These are phyloP conservation scores for Synanthedon myopaeformis DNA, from an alignment of 2,888 invertebrate species.

Conservation along the genomic window DNA sequence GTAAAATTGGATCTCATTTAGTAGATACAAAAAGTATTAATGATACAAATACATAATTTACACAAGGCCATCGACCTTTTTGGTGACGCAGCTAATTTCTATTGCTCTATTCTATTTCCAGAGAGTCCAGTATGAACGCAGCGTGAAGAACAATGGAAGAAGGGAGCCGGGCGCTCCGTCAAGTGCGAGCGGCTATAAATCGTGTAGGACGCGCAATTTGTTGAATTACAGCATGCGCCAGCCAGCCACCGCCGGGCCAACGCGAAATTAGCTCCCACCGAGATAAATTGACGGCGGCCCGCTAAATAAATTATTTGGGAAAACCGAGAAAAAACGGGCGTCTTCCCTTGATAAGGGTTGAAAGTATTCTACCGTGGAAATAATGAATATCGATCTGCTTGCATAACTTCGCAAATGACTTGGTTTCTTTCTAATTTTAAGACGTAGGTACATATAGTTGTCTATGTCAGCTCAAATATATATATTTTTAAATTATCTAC, in stretches of 20 bases:
- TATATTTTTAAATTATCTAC: no score
- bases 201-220: slow-evolving; percentile 66
- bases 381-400: slow-evolving; percentile 58
- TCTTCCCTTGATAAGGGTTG: slow-evolving; percentile 70
- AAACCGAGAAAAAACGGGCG: slow-evolving; percentile 69
- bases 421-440: no score
- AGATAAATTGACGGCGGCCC: slow-evolving; percentile 67
- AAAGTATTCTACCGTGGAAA: slow-evolving; percentile 43
- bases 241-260: slow-evolving; percentile 66
- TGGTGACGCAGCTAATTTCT: slow-evolving; percentile 9
- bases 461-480: no score
- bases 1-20: no score
- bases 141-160: slow-evolving; percentile 57
- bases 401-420: background rate
- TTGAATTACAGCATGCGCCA: slow-evolving; percentile 71
- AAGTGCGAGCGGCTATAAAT: slow-evolving; percentile 64
- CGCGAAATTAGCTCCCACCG: slow-evolving; percentile 69
- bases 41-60: no score
- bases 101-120: slow-evolving; percentile 23
- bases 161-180: slow-evolving; percentile 57
- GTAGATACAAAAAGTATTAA: no score
- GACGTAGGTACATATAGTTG: no score
- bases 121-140: slow-evolving; percentile 34
- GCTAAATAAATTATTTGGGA: slow-evolving; percentile 72
- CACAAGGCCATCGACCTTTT: slow-evolving; percentile 5